Conservation (phyloP, 37 sponge, comb jelly and placozoan genomes). For the Cliona cf. orientalis region DNA sequence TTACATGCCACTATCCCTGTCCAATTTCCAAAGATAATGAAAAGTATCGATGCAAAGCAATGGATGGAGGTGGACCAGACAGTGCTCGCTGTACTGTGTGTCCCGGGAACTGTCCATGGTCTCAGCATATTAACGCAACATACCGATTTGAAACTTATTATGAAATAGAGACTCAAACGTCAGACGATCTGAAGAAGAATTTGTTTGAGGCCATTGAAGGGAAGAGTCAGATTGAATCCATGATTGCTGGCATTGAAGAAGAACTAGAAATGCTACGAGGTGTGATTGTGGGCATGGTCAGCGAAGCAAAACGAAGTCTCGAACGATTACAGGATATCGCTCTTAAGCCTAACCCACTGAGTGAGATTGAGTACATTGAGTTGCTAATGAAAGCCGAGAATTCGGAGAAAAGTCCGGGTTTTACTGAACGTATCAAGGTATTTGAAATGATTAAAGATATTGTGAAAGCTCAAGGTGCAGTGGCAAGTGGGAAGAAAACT, state of each 20-base stretch:
- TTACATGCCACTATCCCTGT: conserved; percentile 66
- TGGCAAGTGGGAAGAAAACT: too few species aligned
- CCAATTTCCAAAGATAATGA: conserved; percentile 44
- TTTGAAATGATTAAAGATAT: not conserved
- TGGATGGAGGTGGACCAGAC: conserved; percentile 7
- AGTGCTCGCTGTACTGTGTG: conserved; percentile 50
- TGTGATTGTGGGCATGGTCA: conserved; percentile 13
- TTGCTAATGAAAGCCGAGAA: conserved; percentile 66
- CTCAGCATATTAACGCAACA: conserved; percentile 47
- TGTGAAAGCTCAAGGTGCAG: too few species aligned
- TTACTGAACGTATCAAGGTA: conserved; percentile 10
- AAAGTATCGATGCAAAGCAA: conserved; percentile 58
- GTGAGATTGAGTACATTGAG: conserved; percentile 67
- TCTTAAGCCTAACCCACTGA: conserved; percentile 69
- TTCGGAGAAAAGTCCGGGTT: conserved; percentile 39
- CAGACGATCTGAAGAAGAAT: conserved; percentile 37
- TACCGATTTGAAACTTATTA: conserved; percentile 48
- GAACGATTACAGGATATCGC: conserved; percentile 73
- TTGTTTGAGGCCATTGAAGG: conserved; percentile 30
- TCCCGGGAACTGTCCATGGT: conserved; percentile 57
- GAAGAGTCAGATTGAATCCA: conserved; percentile 26
- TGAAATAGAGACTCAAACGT: conserved; percentile 38
- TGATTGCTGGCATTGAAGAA: conserved; percentile 31
- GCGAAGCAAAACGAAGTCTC: conserved; percentile 14
- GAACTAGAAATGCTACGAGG: conserved; percentile 14